These are phyloP conservation scores for Allygus modestus DNA, from an alignment of 2,888 invertebrate genomes.

Conservation along the genomic window DNA sequence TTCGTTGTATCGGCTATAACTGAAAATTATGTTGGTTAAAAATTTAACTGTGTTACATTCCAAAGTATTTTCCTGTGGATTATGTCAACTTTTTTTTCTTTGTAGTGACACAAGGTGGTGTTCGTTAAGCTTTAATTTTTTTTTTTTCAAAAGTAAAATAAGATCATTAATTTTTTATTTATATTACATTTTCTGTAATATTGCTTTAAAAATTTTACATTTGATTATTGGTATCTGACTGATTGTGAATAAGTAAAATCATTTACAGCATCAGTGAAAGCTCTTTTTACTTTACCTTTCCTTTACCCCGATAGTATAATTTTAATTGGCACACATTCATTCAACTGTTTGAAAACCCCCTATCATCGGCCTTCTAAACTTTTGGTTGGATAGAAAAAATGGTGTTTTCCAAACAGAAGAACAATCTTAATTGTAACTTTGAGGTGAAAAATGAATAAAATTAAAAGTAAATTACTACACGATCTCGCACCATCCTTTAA, in stretches of 20 bases:
- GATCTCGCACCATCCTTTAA: no score
- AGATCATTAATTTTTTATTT: constrained; percentile 12
- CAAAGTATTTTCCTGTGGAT: constrained; percentile 15
- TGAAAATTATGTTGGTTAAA: neutral
- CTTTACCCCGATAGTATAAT: no score
- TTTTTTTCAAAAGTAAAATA: constrained; percentile 15
- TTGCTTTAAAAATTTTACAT: constrained; percentile 21
- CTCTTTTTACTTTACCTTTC: neutral
- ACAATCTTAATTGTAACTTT: no score
- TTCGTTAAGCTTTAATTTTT: constrained; percentile 24
- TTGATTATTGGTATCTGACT: constrained; percentile 42
- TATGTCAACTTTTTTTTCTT: constrained; percentile 11
- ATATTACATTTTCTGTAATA: constrained; percentile 25
- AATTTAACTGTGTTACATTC: constrained; percentile 15
- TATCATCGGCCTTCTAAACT: no score
- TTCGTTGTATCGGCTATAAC: neutral
- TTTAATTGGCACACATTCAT: no score
- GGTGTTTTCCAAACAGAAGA: no score
- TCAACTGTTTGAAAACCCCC: no score
- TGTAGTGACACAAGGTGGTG: constrained; percentile 49
- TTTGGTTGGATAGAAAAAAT: no score
- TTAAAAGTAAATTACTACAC: no score
- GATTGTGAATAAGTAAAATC: constrained; percentile 51
- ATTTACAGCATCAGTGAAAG: constrained; percentile 21
- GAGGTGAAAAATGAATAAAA: no score